These are phyloP conservation scores for Murina feae DNA, from an alignment of 2,113 vertebrate genomes.

Conservation along the genomic window DNA sequence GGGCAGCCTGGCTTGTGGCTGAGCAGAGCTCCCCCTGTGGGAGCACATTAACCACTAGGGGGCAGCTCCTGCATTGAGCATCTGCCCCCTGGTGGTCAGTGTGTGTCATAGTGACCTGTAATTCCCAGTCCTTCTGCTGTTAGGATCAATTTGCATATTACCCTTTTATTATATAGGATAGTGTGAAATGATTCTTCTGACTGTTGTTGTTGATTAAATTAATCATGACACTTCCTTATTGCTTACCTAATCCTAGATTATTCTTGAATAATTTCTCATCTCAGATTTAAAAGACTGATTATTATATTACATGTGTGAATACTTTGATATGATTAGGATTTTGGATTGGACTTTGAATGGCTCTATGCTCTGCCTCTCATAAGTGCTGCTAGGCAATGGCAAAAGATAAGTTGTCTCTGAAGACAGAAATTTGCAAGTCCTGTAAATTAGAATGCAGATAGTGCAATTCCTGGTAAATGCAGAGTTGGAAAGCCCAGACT, in stretches of 20 bases:
- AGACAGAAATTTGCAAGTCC: not conserved
- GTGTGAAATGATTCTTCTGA: not conserved
- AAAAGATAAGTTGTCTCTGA: not conserved
- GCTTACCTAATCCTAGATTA: not conserved
- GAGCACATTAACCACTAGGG: too few relatives aligned
- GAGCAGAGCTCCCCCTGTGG: too few relatives aligned
- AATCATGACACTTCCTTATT: not conserved
- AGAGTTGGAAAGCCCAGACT: not conserved
- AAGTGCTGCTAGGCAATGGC: not conserved
- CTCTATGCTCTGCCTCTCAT: not conserved
- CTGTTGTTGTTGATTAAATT: not conserved
- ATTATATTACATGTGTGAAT: not conserved
- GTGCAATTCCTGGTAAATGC: not conserved
- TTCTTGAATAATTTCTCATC: not conserved
- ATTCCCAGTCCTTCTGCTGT: too few relatives aligned
- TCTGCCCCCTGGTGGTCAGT: too few relatives aligned
- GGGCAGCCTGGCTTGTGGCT: too few relatives aligned
- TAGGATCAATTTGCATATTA: too few relatives aligned
- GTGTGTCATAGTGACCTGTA: too few relatives aligned
- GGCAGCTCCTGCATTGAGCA: too few relatives aligned
- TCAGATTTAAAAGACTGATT: not conserved
- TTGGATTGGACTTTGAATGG: not conserved
- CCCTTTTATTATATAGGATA: too few relatives aligned
- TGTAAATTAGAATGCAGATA: not conserved
- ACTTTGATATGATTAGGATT: not conserved